Evolutionary conservation across 2,797 vertebrate genomes (phyloP), one percentile per base, ranked within the genome.

Genomic region (Sebastes kiyomatsui): DNA sequence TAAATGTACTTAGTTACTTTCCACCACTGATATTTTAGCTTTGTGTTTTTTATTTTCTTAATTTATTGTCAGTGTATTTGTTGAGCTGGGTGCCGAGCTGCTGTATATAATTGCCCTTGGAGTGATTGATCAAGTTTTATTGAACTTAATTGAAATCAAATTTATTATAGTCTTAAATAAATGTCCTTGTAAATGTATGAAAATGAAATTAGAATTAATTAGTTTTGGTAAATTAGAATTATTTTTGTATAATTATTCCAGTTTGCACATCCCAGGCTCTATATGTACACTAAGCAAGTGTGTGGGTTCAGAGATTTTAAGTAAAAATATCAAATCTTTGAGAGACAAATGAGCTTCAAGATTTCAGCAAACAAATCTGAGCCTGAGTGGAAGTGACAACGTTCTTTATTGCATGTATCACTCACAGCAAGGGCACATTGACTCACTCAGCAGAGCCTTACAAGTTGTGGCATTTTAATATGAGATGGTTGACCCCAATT

Each of bases 341-440:
- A 11, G 14, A 46, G 54, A 25, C 1, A 67, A 64, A 2, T 3
- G 13, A 49, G 73, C 14, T 71, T 84, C 10, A 69, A 22, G n/a
- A 71, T 64, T 88, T 60, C 69, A 65, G 60, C 67, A 75, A 86
- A 86, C 84, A 85, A 66, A 80, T 75, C 35, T 65, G 80, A 84
- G 72, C 30, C 80, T 90, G 87, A 93, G 86, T 84, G 66, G 73
- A 89, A 88, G 86, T 85, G 92, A 92, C 90, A 91, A 87, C 83
- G 80, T 89, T 90, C 83, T 89, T 92, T 93, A 93, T 87, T 87
- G 86, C 85, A 72, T 86, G 85, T 82, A 87, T 93, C 91, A 90
- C 85, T 92, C 88, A 87, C 79, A 90, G 86, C 87, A 90, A 92
- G 94, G 91, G 87, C 87, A 92, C 90, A 89, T 80, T 94, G 90